phyloP scores from a whole-genome alignment of 2,113 vertebrate species.

The Panthera uncia region DNA sequence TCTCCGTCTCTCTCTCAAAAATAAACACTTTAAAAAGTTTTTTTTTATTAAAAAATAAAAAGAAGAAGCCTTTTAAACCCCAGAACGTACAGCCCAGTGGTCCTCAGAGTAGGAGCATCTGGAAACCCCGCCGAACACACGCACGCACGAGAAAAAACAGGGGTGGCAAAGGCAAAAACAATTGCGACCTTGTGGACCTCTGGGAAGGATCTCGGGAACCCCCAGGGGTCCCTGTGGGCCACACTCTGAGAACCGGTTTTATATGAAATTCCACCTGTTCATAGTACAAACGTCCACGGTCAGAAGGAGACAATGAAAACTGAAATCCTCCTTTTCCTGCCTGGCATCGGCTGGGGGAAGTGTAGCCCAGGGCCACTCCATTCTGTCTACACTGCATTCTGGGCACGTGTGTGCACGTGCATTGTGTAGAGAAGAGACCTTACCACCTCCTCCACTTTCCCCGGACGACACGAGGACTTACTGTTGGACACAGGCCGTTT shows the following conservation, averaged over 20 bases:
- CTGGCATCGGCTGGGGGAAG: neutral
- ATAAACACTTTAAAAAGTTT: too few species aligned
- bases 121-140: too few species aligned
- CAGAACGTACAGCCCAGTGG: neutral
- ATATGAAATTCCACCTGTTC: neutral
- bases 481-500: neutral
- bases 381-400: neutral
- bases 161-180: neutral
- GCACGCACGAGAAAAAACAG: neutral
- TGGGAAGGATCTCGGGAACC: neutral
- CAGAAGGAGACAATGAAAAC: neutral
- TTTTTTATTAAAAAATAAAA: neutral
- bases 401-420: neutral
- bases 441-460: neutral
- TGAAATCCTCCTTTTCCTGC: neutral
- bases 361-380: neutral
- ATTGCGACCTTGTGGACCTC: neutral
- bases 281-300: neutral
- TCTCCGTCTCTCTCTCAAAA: too few species aligned
- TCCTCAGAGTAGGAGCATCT: neutral
- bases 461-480: neutral
- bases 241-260: neutral
- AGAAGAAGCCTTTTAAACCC: neutral
- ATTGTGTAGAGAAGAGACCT: accelerated
- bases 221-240: neutral